Base-by-base conservation (phyloP, 2,797 vertebrate genomes). In the Lerista edwardsae region DNA sequence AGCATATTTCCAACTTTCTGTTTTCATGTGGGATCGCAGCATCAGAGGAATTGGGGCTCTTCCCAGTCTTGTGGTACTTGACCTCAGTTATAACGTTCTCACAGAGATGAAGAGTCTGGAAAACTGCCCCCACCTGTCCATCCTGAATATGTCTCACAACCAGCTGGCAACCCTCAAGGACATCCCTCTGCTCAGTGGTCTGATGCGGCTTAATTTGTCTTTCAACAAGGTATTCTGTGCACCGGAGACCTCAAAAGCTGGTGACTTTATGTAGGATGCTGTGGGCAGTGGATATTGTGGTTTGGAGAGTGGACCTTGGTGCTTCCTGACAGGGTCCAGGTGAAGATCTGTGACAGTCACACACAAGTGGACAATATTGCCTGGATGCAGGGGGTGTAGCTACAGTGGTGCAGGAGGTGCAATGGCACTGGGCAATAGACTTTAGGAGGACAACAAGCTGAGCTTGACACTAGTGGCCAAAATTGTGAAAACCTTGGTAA, bases 221-320 rank as follows among this genome's bases (percentile, higher is more conserved):
- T 93, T 84, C 39, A 90, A 68, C 61, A 68, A 86, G 83, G 82
- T 85, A 87, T 69, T 67, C 19, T 21, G 15, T 44, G 39, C 2
- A 25, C 5, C 1, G n/a, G 27, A 29, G 44, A 19, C 47, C 12
- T 27, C 31, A 10, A 31, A n/a, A 65, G 9, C n/a, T 29, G 64
- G 64, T 65, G n/a, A 12, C 11, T 31, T n/a, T n/a, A n/a, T n/a
- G n/a, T n/a, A n/a, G n/a, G n/a, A n/a, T n/a, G n/a, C n/a, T n/a
- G n/a, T n/a, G n/a, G n/a, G n/a, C n/a, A n/a, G n/a, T n/a, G n/a
- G n/a, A n/a, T n/a, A n/a, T n/a, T n/a, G n/a, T n/a, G n/a, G n/a
- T n/a, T n/a, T n/a, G n/a, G 47, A 51, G 47, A 51, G 47, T 51
- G 47, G 47, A 14, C 14, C 6, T 51, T 14, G 14, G 47, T 51